A percentile compares a stretch with the other conserved stretches of the same genome.
These are phyloP conservation scores for Arizona elegans DNA, from an alignment of 2,113 vertebrate genomes.

Conservation along the genomic window DNA sequence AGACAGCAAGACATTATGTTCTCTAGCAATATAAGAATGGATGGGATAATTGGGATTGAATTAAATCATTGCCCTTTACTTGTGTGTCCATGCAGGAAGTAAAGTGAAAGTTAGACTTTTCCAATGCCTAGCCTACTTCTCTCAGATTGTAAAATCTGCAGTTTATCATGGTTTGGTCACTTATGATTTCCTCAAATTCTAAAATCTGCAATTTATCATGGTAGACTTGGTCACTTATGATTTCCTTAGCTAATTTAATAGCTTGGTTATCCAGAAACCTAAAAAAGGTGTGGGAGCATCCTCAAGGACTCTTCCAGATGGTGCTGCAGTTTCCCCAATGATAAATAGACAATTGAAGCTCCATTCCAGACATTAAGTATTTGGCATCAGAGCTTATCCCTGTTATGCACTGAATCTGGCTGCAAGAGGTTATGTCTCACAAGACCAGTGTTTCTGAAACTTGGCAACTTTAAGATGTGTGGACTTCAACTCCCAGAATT, in stretches of 20 bases:
- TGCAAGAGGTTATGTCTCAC: background rate
- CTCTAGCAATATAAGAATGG: background rate
- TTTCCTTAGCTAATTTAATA: background rate
- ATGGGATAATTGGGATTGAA: background rate
- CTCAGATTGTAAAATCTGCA: background rate
- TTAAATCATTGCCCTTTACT: background rate
- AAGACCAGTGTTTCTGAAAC: background rate
- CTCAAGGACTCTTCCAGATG: background rate
- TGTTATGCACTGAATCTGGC: background rate
- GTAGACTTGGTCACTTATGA: background rate
- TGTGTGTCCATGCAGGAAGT: no score
- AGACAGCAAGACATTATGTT: background rate
- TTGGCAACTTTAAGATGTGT: background rate
- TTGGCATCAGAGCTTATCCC: background rate
- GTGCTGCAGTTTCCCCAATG: background rate
- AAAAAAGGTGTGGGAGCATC: background rate
- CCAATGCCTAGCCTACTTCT: background rate
- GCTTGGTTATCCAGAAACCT: background rate
- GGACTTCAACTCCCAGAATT: background rate
- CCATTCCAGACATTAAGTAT: background rate
- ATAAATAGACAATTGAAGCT: background rate
- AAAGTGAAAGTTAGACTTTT: background rate
- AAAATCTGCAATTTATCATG: background rate
- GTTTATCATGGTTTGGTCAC: background rate
- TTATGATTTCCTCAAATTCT: background rate